A percentile compares a stretch with the other conserved stretches of the same genome.
Conservation (phyloP, 2,888 invertebrate genomes). For the Platycheirus albimanus region DNA sequence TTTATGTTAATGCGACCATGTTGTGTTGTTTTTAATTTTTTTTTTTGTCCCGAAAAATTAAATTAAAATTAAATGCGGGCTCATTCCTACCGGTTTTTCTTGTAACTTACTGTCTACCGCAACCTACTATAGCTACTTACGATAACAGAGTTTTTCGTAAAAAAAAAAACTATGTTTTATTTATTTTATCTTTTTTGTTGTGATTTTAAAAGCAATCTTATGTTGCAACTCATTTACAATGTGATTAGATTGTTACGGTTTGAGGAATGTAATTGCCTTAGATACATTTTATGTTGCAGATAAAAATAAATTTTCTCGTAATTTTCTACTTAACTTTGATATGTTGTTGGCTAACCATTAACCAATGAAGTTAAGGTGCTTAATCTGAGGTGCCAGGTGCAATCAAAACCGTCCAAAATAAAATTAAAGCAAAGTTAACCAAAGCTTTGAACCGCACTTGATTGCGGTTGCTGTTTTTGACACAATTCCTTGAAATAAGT, state of each 20-base stretch:
- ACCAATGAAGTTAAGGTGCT: no score
- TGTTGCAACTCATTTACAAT: constrained; percentile 6
- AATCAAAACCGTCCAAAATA: no score
- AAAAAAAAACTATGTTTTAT: neutral
- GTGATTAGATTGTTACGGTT: neutral
- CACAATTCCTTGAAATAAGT: no score
- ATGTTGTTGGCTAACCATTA: no score
- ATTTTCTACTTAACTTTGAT: no score
- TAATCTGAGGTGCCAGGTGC: no score
- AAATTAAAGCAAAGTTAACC: no score
- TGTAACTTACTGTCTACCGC: no score
- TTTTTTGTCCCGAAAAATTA: constrained; percentile 12
- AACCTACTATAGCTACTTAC: neutral
- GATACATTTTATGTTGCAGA: no score
- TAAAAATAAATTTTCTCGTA: no score
- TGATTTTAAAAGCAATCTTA: constrained; percentile 16
- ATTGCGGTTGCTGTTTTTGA: no score
- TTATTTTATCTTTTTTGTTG: constrained; percentile 12
- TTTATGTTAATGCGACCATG: constrained; percentile 14
- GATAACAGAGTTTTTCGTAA: neutral
- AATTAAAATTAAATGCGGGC: constrained; percentile 33
- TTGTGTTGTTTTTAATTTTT: constrained; percentile 19
- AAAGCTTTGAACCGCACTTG: no score
- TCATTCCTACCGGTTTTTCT: constrained; percentile 64
- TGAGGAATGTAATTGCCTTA: neutral